Conservation (phyloP, 2,797 vertebrate genomes). For the Natrix natrix region DNA sequence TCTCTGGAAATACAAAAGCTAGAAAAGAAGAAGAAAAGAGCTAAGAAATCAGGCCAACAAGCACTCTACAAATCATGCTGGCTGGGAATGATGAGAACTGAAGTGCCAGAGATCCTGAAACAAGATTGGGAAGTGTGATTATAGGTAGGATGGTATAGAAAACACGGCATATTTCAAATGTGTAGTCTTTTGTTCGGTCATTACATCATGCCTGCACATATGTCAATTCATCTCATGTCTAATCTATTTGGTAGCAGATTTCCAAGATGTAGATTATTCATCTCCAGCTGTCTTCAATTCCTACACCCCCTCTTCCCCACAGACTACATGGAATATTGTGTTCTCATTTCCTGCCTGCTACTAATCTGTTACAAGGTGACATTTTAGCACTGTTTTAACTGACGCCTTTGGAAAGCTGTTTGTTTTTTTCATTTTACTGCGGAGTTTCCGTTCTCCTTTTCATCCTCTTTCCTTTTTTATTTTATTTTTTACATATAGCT, state of each 20-base stretch:
- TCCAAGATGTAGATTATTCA: constrained; percentile 12
- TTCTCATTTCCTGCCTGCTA: background rate
- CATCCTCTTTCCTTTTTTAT: background rate
- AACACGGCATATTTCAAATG: background rate
- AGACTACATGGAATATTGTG: background rate
- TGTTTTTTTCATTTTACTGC: background rate
- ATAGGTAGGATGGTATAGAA: background rate
- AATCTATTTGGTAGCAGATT: background rate
- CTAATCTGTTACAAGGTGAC: constrained; percentile 3
- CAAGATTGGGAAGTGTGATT: background rate
- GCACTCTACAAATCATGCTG: background rate
- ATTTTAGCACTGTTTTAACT: background rate
- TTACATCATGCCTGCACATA: background rate
- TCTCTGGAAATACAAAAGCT: background rate
- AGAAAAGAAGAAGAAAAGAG: too few species aligned
- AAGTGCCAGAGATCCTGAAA: background rate
- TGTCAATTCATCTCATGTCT: background rate
- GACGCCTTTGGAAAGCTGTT: background rate
- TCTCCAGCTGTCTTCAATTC: constrained; percentile 3
- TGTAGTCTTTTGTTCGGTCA: background rate
- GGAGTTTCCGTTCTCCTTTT: background rate
- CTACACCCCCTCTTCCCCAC: background rate
- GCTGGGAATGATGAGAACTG: background rate
- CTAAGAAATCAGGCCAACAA: background rate
- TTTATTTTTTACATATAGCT: background rate